A percentile compares a stretch with the other conserved stretches of the same genome.
phyloP scores from a whole-genome alignment of 2,797 vertebrate species.

The Hybognathus amarus region DNA sequence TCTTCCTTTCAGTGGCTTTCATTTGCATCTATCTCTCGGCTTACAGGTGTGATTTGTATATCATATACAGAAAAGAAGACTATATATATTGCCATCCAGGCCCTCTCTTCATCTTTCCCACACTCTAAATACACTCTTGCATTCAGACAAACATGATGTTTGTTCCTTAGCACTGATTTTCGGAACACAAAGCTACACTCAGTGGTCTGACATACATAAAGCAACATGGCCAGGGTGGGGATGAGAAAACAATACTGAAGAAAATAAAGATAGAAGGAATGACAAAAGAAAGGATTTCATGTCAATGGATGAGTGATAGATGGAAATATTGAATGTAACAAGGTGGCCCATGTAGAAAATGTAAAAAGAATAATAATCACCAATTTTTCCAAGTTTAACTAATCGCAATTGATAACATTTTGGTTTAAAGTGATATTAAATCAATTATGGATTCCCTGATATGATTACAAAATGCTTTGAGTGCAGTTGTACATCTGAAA shows the following conservation, averaged over 20 bases:
- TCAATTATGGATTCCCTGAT: too few species aligned
- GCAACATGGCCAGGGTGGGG: not conserved
- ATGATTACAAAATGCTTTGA: too few species aligned
- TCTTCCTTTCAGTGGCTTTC: slow-evolving; percentile 20
- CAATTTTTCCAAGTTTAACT: too few species aligned
- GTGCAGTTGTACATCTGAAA: too few species aligned
- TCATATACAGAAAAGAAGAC: not conserved
- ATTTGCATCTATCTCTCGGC: slow-evolving; percentile 33
- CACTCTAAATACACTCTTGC: not conserved
- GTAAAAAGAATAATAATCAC: not conserved
- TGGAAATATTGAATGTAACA: not conserved
- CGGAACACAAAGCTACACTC: slow-evolving; percentile 8
- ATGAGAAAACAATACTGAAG: slow-evolving; percentile 14
- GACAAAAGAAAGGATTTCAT: not conserved
- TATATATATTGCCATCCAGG: not conserved
- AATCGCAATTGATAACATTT: too few species aligned
- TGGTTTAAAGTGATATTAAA: too few species aligned
- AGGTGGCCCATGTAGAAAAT: not conserved
- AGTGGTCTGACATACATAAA: slow-evolving; percentile 18
- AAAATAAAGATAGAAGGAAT: slow-evolving; percentile 2
- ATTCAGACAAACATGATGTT: slow-evolving; percentile 5
- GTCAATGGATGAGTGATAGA: slow-evolving; percentile 25
- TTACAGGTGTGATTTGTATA: not conserved
- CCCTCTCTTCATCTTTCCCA: slow-evolving; percentile 7
- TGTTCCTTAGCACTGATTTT: not conserved